A percentile compares a stretch with the other conserved stretches of the same genome.
Conservation (phyloP, 2,113 vertebrate species). For the Daubentonia madagascariensis region DNA sequence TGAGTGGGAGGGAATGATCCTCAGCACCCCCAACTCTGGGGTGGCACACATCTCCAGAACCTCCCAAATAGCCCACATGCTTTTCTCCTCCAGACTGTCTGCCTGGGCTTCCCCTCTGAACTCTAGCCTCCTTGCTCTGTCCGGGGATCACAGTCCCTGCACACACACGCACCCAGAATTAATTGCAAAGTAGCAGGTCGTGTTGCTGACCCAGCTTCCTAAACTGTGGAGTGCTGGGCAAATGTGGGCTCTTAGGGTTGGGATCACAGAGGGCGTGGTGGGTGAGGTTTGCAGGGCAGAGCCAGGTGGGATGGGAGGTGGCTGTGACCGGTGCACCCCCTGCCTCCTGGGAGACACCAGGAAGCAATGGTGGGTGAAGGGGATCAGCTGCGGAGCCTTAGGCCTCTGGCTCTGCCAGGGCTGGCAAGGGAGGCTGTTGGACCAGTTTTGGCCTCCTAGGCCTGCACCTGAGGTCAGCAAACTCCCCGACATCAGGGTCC, state of each 20-base stretch:
- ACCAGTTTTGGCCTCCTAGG: background rate
- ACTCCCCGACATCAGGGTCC: fast-evolving
- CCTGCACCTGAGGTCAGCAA: background rate
- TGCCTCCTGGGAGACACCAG: no score
- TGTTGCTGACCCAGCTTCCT: background rate
- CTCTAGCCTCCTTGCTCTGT: background rate
- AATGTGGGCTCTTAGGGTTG: background rate
- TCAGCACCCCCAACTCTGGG: background rate
- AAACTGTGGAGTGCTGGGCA: background rate
- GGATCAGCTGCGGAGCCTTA: background rate
- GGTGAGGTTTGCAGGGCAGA: no score
- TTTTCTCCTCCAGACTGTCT: background rate
- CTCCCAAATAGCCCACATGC: fast-evolving
- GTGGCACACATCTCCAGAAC: fast-evolving
- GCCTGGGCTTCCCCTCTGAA: no score
- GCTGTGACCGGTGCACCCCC: fast-evolving
- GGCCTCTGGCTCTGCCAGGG: background rate
- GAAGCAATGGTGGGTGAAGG: fast-evolving
- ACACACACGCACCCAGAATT: fast-evolving
- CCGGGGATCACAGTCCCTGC: background rate
- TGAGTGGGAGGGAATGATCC: fast-evolving
- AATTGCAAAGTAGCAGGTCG: background rate
- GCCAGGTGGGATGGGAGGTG: background rate
- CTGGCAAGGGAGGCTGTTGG: background rate
- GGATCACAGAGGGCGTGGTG: background rate